Evolutionary conservation across 2,113 vertebrate genomes (phyloP).

Genomic region (Casuarius casuarius): DNA sequence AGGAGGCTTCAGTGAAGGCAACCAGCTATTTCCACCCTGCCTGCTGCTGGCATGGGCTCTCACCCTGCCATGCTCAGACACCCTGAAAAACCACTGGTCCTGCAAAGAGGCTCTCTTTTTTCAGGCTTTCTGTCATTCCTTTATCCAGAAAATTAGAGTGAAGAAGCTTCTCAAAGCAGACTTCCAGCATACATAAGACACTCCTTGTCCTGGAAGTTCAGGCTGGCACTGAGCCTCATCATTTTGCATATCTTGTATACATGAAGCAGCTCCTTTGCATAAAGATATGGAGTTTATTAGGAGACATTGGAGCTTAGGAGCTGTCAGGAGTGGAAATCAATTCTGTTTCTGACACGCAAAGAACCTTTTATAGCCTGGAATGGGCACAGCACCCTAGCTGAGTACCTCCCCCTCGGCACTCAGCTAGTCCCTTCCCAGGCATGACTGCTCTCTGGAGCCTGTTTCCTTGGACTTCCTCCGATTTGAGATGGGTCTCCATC

Average conservation of each 20-base stretch:
- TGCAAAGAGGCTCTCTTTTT: background rate
- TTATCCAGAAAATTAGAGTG: background rate
- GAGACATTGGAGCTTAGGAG: slow-evolving; percentile 38
- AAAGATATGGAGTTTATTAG: slow-evolving; percentile 65
- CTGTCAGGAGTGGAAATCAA: slow-evolving; percentile 41
- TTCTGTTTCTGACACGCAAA: slow-evolving; percentile 50
- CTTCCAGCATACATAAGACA: background rate
- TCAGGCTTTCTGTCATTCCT: background rate
- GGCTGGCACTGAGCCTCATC: slow-evolving; percentile 32
- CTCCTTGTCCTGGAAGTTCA: slow-evolving; percentile 7
- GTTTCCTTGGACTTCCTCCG: background rate
- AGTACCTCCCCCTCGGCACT: background rate
- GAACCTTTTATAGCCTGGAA: slow-evolving; percentile 63
- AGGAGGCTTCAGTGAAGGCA: background rate
- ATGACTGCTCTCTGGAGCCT: background rate
- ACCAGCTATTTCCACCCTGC: background rate
- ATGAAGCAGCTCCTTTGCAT: slow-evolving; percentile 48
- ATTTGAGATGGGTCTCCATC: background rate
- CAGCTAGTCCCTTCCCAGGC: background rate
- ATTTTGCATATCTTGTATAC: background rate
- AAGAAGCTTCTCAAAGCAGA: background rate
- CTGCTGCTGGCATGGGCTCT: background rate
- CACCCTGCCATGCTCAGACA: background rate
- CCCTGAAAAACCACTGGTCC: background rate
- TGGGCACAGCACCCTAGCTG: background rate